phyloP scores from a whole-genome alignment of 2,113 vertebrate genomes.

The Rattus rattus region DNA sequence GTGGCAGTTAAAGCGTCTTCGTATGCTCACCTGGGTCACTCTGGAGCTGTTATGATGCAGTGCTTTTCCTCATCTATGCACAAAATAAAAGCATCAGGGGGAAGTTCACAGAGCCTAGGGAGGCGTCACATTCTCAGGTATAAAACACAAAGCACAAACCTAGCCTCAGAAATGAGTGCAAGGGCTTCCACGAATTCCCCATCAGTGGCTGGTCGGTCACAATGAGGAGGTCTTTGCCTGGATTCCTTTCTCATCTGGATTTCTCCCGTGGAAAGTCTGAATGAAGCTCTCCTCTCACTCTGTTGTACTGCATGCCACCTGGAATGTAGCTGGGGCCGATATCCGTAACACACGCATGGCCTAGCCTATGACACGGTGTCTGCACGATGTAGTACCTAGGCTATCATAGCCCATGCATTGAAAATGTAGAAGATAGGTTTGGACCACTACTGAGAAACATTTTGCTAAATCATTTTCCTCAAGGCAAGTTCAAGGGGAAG shows the following conservation, averaged over 20 bases:
- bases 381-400: rapidly evolving
- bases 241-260: neutral
- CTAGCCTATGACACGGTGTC: rapidly evolving
- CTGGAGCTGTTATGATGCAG: too few relatives aligned
- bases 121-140: rapidly evolving
- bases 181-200: rapidly evolving
- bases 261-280: too few relatives aligned
- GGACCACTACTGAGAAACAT: too few relatives aligned
- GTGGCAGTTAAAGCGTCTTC: neutral
- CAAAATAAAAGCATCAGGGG: neutral
- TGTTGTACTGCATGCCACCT: neutral
- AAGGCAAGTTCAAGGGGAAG: neutral
- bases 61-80: neutral
- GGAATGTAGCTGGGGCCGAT: too few relatives aligned
- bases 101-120: neutral
- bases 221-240: neutral
- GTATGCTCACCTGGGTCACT: too few relatives aligned
- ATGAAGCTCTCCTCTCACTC: neutral
- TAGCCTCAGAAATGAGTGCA: neutral
- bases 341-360: rapidly evolving
- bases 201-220: too few relatives aligned
- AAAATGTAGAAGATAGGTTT: rapidly evolving
- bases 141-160: too few relatives aligned
- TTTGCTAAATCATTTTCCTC: neutral
- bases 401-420: rapidly evolving